A percentile compares a stretch with the other conserved stretches of the same genome.
These are phyloP conservation scores for Zoanthus sociatus DNA, from an alignment of 92 coral and sea anemone genomes.

Conservation along the genomic window DNA sequence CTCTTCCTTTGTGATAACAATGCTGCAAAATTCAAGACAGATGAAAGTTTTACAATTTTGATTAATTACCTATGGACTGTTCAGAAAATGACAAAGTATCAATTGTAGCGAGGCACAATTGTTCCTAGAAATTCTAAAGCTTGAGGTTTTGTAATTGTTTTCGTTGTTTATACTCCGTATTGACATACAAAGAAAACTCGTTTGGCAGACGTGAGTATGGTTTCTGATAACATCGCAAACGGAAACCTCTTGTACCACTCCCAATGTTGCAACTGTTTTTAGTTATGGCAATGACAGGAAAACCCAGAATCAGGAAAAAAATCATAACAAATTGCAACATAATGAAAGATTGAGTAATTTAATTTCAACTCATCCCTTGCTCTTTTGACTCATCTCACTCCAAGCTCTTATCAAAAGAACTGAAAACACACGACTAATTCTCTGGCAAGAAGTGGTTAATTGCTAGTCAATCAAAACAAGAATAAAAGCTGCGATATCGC, in stretches of 20 bases:
- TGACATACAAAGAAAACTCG: constrained; percentile 34
- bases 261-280: not conserved
- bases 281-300: not conserved
- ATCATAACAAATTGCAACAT: not conserved
- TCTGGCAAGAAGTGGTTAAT: constrained; percentile 30
- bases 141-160: constrained; percentile 32
- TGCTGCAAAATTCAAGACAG: not conserved
- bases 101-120: constrained; percentile 19
- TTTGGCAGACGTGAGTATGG: constrained; percentile 24
- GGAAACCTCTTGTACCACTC: constrained; percentile 35
- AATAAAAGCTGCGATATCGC: constrained; percentile 22
- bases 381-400: not conserved
- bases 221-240: constrained; percentile 18
- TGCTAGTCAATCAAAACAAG: constrained; percentile 21
- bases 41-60: not conserved
- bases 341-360: constrained; percentile 20
- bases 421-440: constrained; percentile 20
- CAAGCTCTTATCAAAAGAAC: constrained; percentile 25
- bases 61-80: not conserved
- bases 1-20: not conserved
- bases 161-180: constrained; percentile 24
- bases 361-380: not conserved
- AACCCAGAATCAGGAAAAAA: not conserved
- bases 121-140: constrained; percentile 14
- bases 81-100: constrained; percentile 27